Percentiles rank a stretch among this genome's conserved stretches.
Conservation (phyloP, 2,113 vertebrate genomes). For the Lonchura striata region DNA sequence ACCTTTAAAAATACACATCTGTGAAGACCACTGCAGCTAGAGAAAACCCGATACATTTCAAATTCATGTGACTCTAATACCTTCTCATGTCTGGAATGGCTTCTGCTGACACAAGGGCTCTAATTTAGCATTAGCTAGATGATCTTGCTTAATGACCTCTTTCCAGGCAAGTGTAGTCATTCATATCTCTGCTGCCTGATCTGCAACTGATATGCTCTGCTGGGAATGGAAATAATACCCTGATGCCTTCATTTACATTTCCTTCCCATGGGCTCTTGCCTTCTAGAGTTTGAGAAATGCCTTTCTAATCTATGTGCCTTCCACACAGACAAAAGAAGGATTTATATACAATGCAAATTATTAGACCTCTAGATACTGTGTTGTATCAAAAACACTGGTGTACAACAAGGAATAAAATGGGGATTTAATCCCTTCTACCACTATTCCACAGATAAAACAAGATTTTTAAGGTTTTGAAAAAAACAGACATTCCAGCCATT, state of each 20-base stretch:
- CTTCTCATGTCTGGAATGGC: neutral
- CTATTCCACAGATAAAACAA: neutral
- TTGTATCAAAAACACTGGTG: rapidly evolving
- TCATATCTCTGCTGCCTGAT: neutral
- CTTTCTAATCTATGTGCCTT: neutral
- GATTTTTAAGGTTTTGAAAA: neutral
- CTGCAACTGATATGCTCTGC: neutral
- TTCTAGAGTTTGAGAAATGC: neutral
- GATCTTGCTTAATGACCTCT: neutral
- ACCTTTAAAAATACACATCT: neutral
- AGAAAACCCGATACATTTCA: neutral
- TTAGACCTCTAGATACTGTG: neutral
- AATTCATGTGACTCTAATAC: neutral
- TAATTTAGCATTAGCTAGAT: neutral
- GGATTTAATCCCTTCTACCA: neutral
- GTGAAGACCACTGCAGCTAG: neutral
- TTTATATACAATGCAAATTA: neutral
- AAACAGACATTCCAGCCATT: neutral
- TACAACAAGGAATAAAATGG: neutral
- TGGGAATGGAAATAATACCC: neutral
- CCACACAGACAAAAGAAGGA: neutral
- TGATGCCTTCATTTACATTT: neutral
- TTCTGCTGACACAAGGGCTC: neutral
- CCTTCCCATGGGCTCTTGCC: neutral
- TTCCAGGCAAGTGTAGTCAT: neutral